These are phyloP conservation scores for Mesorhabditis sp. DNA, from an alignment of 2,888 invertebrate genomes.

Conservation along the genomic window DNA sequence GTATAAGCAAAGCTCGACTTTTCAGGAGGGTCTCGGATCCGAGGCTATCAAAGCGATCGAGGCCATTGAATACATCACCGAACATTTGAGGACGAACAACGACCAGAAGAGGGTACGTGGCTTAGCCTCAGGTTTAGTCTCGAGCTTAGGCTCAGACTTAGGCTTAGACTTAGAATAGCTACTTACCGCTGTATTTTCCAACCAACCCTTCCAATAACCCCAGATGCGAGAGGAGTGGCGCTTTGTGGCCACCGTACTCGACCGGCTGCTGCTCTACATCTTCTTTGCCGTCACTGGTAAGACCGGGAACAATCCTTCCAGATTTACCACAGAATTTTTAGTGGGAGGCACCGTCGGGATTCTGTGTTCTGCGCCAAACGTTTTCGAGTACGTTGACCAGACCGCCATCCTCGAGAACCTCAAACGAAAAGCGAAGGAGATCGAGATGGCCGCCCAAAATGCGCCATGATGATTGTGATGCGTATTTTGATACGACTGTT, in stretches of 20 bases:
- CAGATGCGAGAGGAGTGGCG: constrained; percentile 63
- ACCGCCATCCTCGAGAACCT: constrained; percentile 35
- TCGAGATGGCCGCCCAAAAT: not conserved
- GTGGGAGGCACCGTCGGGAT: constrained; percentile 52
- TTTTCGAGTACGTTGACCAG: constrained; percentile 60
- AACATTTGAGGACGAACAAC: constrained; percentile 52
- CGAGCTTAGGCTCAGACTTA: too few relatives aligned
- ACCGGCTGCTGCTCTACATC: constrained; percentile 62
- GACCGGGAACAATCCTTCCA: not conserved
- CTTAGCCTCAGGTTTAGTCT: too few relatives aligned
- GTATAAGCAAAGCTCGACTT: not conserved
- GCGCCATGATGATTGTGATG: too few relatives aligned
- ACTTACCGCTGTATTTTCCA: too few relatives aligned
- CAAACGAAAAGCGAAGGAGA: constrained; percentile 28
- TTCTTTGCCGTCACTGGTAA: constrained; percentile 60
- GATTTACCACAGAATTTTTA: constrained; percentile 13
- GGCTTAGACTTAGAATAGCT: too few relatives aligned
- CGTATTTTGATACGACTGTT: too few relatives aligned
- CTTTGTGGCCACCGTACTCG: constrained; percentile 63
- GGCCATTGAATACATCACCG: constrained; percentile 55
- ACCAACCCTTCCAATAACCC: constrained; percentile 3
- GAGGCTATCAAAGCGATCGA: constrained; percentile 54
- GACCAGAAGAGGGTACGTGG: constrained; percentile 41
- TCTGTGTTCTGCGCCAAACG: constrained; percentile 61
- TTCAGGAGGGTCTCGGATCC: constrained; percentile 33